Conservation (phyloP, 2,888 invertebrate species). For the Mythimna ferrago region DNA sequence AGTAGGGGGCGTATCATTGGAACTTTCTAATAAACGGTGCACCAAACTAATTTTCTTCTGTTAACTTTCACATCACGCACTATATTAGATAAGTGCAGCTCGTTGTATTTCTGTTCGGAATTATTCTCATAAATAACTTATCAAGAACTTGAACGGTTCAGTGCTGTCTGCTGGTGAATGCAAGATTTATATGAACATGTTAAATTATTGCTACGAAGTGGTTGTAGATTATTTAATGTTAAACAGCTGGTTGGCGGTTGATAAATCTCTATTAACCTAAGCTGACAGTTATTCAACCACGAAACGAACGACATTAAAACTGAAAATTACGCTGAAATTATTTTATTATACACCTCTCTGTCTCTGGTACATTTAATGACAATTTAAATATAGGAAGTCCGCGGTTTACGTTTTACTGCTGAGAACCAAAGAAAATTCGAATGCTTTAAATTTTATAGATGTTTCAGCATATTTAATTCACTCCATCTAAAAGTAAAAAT, state of each 20-base stretch:
- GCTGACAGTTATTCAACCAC: conserved; percentile 36
- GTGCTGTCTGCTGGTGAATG: conserved; percentile 23
- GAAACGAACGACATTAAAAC: conserved; percentile 3
- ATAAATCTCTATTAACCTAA: conserved; percentile 15
- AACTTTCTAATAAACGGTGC: conserved; percentile 46
- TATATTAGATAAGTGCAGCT: conserved; percentile 17
- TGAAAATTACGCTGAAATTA: not conserved
- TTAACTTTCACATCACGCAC: conserved; percentile 44
- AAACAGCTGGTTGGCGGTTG: not conserved
- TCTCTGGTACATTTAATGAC: conserved; percentile 1
- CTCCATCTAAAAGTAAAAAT: conserved; percentile 42
- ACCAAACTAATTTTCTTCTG: conserved; percentile 19
- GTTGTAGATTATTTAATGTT: not conserved
- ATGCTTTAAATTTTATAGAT: conserved; percentile 58
- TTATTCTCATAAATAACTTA: conserved; percentile 37
- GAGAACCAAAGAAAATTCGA: conserved; percentile 56
- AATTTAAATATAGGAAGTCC: conserved; percentile 21
- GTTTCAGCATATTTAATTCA: conserved; percentile 54
- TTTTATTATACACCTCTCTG: conserved; percentile 2
- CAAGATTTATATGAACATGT: conserved; percentile 25
- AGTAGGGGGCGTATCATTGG: conserved; percentile 15
- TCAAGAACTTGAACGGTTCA: conserved; percentile 13
- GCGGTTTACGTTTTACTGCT: not conserved
- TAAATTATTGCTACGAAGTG: conserved; percentile 16
- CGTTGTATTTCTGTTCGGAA: conserved; percentile 25